phyloP scores from a whole-genome alignment of 1,140 invertebrate genomes.

The Watersipora subatra region DNA sequence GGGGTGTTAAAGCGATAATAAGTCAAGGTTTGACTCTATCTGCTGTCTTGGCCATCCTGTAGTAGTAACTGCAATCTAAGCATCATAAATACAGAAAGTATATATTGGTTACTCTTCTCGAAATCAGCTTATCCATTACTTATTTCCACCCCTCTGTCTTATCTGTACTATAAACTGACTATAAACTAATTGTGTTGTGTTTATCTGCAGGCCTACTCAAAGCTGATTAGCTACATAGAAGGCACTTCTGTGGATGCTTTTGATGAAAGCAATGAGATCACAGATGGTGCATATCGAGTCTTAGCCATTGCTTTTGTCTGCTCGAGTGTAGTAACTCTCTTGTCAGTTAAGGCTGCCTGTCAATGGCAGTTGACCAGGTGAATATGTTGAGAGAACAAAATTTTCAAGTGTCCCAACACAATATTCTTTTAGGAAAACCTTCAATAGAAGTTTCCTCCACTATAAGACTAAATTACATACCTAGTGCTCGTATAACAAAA shows the following conservation, averaged over 20 bases:
- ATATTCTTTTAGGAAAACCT: not conserved
- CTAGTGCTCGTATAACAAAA: not conserved
- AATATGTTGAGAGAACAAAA: not conserved
- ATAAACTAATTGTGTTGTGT: not conserved
- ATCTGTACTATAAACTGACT: not conserved
- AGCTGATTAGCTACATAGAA: not conserved
- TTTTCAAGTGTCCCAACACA: not conserved
- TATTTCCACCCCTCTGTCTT: not conserved
- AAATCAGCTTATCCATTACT: not conserved
- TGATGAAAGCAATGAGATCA: not conserved
- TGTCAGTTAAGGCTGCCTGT: not conserved
- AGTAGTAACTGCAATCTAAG: no score
- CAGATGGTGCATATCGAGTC: not conserved
- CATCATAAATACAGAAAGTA: no score
- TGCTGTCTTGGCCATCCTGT: no score
- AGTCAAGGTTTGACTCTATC: no score
- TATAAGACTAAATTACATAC: not conserved
- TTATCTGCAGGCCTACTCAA: not conserved
- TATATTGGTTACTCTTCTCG: no score
- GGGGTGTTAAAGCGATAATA: no score
- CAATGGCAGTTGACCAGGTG: not conserved
- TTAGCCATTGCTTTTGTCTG: not conserved
- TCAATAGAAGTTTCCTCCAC: no score
- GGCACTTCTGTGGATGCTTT: not conserved
- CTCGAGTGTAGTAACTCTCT: not conserved